phyloP scores from a whole-genome alignment of 2,888 invertebrate species.

The Drosophila nigritarsus region DNA sequence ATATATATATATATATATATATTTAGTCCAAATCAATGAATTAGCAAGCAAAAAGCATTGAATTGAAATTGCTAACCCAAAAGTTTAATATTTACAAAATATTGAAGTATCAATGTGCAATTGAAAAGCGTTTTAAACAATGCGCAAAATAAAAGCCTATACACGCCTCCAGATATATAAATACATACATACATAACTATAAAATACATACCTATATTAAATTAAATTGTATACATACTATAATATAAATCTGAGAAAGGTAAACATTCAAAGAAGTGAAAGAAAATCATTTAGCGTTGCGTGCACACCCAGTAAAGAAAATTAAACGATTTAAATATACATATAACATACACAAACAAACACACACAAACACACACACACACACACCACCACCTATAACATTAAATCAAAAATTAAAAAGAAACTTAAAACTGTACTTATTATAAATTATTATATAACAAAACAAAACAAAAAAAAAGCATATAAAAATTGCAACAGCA shows the following conservation, averaged over 20 bases:
- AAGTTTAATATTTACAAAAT: constrained; percentile 79
- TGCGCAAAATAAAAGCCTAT: constrained; percentile 26
- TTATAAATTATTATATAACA: constrained; percentile 57
- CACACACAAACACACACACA: constrained; percentile 13
- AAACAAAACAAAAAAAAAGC: constrained; percentile 42
- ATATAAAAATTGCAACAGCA: constrained; percentile 45
- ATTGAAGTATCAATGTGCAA: constrained; percentile 83
- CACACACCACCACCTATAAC: constrained; percentile 35
- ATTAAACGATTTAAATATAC: constrained; percentile 25
- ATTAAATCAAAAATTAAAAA: constrained; percentile 71
- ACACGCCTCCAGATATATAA: constrained; percentile 42
- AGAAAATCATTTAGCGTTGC: constrained; percentile 58
- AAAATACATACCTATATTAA: constrained; percentile 28
- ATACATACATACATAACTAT: constrained; percentile 24
- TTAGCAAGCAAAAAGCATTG: constrained; percentile 49
- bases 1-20: constrained; percentile 42
- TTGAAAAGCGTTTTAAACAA: constrained; percentile 72
- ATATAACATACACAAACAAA: constrained; percentile 29
- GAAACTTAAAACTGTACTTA: constrained; percentile 58
- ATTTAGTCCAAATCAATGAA: constrained; percentile 72
- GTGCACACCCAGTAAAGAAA: constrained; percentile 37
- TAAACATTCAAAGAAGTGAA: constrained; percentile 38
- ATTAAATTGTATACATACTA: constrained; percentile 4
- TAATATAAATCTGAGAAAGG: constrained; percentile 12
- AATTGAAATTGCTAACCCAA: constrained; percentile 42